Evolutionary conservation across 2,888 invertebrate genomes (phyloP), one percentile per base, ranked within the genome.

Genomic region (Aspidiotus rigidus): DNA sequence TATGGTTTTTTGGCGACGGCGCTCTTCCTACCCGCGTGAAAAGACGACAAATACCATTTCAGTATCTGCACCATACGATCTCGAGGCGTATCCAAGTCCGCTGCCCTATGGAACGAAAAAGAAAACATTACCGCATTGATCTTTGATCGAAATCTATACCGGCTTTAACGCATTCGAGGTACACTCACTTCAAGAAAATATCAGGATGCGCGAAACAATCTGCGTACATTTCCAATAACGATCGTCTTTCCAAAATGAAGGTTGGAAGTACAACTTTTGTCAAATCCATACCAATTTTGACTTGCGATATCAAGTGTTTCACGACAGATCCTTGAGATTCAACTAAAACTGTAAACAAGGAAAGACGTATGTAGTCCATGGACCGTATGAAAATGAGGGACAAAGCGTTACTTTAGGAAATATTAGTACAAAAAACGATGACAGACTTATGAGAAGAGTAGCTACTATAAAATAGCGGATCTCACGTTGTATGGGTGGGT

Each of bases 161-260:
- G n/a, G 49, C 49, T 13, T 49, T 6, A 49, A 49, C 10, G 3
- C 49, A n/a, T 1, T 3, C n/a, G 10, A 54, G 53, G 69, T 62
- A 69, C 64, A 75, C 79, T 78, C 80, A 93, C 93, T 84, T 89
- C 72, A 90, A 84, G 80, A 99, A 98, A 75, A 96, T 85, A 80
- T 98, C 97, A 0, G 99, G 97, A 83, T 99, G 99, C 11, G 99
- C 96, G 81, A 99, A 97, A 78, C 98, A 99, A 81, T 99, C 99
- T 62, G 99, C 98, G 79, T 97, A 99, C 99, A 99, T 99, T 82
- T 99, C 99, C 61, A 99, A 83, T 54, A 99, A 83, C 0, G 98
- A 99, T 72, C 99, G 86, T 78, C 95, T 85, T 79, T 99, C 99
- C 75, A 99, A 81, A 75, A 99, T 99, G 78, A 99, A 99, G 40